Evolutionary conservation across 2,797 vertebrate species (phyloP).

Genomic region (Takifugu ocellatus): DNA sequence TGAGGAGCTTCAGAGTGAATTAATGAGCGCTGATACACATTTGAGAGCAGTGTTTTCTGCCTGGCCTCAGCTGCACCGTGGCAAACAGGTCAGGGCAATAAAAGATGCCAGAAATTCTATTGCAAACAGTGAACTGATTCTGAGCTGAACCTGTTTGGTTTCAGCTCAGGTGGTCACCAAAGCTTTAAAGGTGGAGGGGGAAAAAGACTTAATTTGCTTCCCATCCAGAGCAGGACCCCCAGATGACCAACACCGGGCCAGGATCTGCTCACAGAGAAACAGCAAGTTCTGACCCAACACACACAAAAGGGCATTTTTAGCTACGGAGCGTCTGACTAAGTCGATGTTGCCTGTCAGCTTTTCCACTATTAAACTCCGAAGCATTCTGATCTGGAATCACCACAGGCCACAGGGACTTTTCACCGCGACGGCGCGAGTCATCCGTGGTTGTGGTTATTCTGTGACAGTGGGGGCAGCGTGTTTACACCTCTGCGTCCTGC

Average conservation of each 20-base stretch:
- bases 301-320: conserved; percentile 8
- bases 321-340: conserved; percentile 25
- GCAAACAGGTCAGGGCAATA: conserved; percentile 33
- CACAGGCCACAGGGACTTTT: background rate
- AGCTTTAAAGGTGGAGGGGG: conserved; percentile 21
- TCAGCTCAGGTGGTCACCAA: conserved; percentile 24
- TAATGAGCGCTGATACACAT: conserved; percentile 74
- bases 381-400: background rate
- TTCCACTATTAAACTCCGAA: conserved; percentile 1
- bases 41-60: conserved; percentile 62
- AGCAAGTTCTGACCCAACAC: conserved; percentile 26
- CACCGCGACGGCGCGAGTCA: conserved; percentile 1
- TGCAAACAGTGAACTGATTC: too few species aligned
- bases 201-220: background rate
- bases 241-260: conserved; percentile 43
- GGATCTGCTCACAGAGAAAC: conserved; percentile 24
- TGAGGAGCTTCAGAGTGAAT: conserved; percentile 68
- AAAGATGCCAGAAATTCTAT: too few species aligned
- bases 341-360: too few species aligned
- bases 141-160: too few species aligned
- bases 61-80: conserved; percentile 43
- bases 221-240: conserved; percentile 29
- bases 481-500: conserved; percentile 49
- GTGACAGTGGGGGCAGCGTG: background rate
- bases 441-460: background rate